Conservation (phyloP, 35 echinoderm and acorn worm species). For the Chiridota heheva region DNA sequence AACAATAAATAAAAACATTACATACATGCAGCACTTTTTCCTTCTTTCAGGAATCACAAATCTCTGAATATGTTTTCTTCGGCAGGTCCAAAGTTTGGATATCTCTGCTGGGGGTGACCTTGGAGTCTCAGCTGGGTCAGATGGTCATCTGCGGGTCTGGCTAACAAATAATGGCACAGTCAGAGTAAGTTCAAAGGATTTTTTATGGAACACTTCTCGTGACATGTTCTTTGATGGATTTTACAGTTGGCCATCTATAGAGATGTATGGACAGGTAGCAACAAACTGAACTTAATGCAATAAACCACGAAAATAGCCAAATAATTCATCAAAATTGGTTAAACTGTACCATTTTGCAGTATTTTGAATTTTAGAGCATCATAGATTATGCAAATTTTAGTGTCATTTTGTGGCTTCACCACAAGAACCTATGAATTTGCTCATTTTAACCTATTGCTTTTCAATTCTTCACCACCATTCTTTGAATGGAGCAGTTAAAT, state of each 20-base stretch:
- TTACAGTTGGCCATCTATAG: neutral
- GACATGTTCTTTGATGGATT: neutral
- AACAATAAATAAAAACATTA: neutral
- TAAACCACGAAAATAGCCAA: neutral
- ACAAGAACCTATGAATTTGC: too few species aligned
- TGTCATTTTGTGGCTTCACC: too few species aligned
- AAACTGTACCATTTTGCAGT: neutral
- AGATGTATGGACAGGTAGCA: neutral
- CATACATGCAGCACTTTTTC: neutral
- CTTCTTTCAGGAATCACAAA: neutral
- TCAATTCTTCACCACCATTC: too few species aligned
- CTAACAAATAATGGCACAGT: conserved; percentile 76
- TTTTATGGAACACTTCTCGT: too few species aligned
- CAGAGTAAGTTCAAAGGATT: conserved; percentile 81
- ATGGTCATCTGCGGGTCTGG: conserved; percentile 80
- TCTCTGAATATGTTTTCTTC: conserved; percentile 7
- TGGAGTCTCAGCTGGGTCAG: conserved; percentile 75
- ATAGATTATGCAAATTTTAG: too few species aligned
- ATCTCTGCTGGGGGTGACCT: conserved; percentile 78
- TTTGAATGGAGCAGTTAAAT: too few species aligned
- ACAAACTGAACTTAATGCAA: neutral
- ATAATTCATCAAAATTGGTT: neutral
- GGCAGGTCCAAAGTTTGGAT: conserved; percentile 77
- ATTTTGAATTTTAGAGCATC: neutral
- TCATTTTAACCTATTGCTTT: too few species aligned